Percentiles rank a stretch among this genome's conserved stretches.
phyloP scores from a whole-genome alignment of 2,888 invertebrate species.

The Digitonthophagus gazella region DNA sequence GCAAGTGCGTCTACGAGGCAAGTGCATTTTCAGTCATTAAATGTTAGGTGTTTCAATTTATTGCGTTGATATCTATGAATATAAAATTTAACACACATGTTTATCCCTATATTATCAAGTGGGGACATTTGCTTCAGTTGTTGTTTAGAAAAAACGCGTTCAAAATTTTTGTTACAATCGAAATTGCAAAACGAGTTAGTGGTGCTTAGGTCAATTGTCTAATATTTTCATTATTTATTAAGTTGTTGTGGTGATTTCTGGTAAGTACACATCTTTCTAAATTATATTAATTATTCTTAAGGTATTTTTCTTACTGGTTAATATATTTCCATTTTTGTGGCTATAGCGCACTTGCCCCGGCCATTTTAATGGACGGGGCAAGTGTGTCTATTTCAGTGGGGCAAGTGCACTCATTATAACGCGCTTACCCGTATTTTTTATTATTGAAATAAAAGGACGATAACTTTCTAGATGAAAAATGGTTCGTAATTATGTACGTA shows the following conservation, averaged over 20 bases:
- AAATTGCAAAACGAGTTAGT: constrained; percentile 23
- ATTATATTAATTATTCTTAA: constrained; percentile 23
- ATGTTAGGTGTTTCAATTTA: too few relatives aligned
- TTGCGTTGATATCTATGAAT: too few relatives aligned
- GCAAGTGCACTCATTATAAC: constrained; percentile 18
- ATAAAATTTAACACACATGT: too few relatives aligned
- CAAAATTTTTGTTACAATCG: constrained; percentile 19
- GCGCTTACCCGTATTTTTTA: constrained; percentile 20
- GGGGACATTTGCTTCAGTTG: constrained; percentile 19
- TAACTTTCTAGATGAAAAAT: constrained; percentile 18
- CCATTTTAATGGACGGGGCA: constrained; percentile 20
- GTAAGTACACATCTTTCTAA: constrained; percentile 25
- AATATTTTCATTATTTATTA: constrained; percentile 22
- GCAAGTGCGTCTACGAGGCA: too few relatives aligned
- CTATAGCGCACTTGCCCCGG: constrained; percentile 22
- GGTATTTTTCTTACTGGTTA: constrained; percentile 17
- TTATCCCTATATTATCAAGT: too few relatives aligned
- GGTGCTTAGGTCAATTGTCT: constrained; percentile 22
- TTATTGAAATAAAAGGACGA: constrained; percentile 12
- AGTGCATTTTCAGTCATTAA: too few relatives aligned
- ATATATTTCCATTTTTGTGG: constrained; percentile 22
- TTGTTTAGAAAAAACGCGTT: constrained; percentile 21
- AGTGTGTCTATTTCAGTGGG: constrained; percentile 17
- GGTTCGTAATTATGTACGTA: constrained; percentile 20
- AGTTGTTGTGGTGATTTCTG: constrained; percentile 24